Conservation (phyloP, 2,888 invertebrate genomes). For the Dendrolimus houi region DNA sequence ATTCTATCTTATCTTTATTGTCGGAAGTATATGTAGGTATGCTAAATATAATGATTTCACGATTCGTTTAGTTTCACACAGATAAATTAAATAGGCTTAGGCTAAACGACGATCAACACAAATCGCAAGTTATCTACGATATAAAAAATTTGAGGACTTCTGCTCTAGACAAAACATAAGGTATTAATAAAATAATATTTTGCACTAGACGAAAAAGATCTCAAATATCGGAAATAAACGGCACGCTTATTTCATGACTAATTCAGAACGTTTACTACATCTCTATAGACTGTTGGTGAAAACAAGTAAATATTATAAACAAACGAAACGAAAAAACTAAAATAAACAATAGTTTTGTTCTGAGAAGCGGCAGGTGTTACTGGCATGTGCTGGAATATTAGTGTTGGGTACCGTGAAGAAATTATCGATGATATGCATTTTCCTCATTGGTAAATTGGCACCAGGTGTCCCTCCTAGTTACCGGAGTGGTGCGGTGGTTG, state of each 20-base stretch:
- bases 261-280: background rate
- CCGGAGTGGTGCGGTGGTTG: no score
- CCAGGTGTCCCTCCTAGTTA: no score
- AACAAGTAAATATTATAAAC: conserved; percentile 2
- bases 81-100: no score
- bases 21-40: no score
- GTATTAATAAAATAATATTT: background rate
- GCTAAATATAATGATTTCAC: no score
- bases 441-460: conserved; percentile 5
- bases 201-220: no score
- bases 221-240: no score
- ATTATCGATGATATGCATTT: conserved; percentile 2
- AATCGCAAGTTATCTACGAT: no score
- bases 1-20: no score
- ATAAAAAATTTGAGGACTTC: background rate
- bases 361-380: conserved; percentile 37
- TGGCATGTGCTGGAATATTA: conserved; percentile 15
- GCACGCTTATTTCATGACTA: background rate
- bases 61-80: no score
- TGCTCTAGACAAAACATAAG: background rate
- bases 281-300: background rate
- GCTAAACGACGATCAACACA: no score
- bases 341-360: conserved; percentile 43
- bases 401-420: conserved; percentile 11
- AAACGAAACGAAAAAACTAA: conserved; percentile 16